Evolutionary conservation across 2,888 invertebrate species (phyloP), one percentile per base, ranked within the genome.

Genomic region (Hypolimnas misippus): DNA sequence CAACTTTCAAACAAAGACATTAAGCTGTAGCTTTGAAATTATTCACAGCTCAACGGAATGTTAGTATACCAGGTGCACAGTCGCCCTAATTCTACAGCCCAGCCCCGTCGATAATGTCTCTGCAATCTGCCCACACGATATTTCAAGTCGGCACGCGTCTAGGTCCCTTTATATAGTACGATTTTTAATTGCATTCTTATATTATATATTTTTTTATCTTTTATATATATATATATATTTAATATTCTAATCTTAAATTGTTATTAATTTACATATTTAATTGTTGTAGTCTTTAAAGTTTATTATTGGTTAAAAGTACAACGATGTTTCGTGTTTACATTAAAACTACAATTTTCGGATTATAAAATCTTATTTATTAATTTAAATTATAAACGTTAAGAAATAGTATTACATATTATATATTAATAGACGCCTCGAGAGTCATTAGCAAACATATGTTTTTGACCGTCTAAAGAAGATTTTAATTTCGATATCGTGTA

Each of bases 51-150:
- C 42, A 63, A 63, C n/a, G 46, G 57, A 56, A 57, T 46, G 62
- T 42, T 42, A 52, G 59, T 44, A 65, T 57, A 66, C 68, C 71
- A 70, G 69, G 69, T 59, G 61, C 42, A 57, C 54, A 65, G 61
- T 67, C 70, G 74, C 72, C 73, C 73, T 71, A 73, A 70, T 71
- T 70, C 62, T 70, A 63, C 62, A 67, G 67, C 66, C 73, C 61
- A 73, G 73, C 77, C 78, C 73, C 73, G 67, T 71, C 78, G 73
- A 79, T 82, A 76, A 75, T 76, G 73, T 68, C 68, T 69, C 66
- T 66, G 68, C 72, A 73, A 79, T 76, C 77, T 73, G 71, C 78
- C 81, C 77, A 82, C 79, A 76, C 79, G 70, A 72, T 65, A 66
- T 71, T 70, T 69, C 59, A 60, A 66, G 51, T 67, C 57, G 65